Conservation (phyloP, 2,888 invertebrate species). For the Hoplodrina blanda region DNA sequence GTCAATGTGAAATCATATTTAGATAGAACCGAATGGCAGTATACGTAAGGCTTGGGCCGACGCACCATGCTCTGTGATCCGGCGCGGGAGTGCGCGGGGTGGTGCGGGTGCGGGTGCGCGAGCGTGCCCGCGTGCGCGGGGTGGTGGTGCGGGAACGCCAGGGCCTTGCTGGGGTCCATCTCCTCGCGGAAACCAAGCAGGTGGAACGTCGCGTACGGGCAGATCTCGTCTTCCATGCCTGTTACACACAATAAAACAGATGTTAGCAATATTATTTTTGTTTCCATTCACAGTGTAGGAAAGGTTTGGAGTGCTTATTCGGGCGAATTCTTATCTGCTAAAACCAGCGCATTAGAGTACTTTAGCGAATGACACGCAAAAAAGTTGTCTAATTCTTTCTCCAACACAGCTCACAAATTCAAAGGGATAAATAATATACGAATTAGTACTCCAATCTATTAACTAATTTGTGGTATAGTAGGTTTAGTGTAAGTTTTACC, state of each 20-base stretch:
- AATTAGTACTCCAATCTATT: conserved; percentile 15
- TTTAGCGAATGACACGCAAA: neutral
- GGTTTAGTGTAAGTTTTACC: conserved; percentile 31
- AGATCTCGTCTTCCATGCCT: conserved; percentile 99
- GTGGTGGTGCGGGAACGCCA: conserved; percentile 97
- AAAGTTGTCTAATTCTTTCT: neutral
- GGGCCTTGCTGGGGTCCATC: conserved; percentile 97
- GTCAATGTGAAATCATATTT: too few species aligned
- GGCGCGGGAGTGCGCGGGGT: conserved; percentile 95
- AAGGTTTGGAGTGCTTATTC: conserved; percentile 18
- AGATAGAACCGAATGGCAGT: neutral
- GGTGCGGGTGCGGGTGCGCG: conserved; percentile 94
- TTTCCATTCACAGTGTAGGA: conserved; percentile 8
- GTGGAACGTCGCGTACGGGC: conserved; percentile 99
- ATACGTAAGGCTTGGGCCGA: conserved; percentile 8
- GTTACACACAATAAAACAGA: conserved; percentile 58
- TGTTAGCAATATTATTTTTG: conserved; percentile 3
- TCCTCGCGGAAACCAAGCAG: conserved; percentile 98
- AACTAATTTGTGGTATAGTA: conserved; percentile 6
- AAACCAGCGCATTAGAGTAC: neutral
- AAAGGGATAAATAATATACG: neutral
- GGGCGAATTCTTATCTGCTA: neutral
- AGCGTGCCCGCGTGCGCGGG: conserved; percentile 94
- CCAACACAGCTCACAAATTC: neutral
- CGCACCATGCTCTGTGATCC: conserved; percentile 97